Evolutionary conservation across 2,797 vertebrate genomes (phyloP).

Genomic region (Alca torda): DNA sequence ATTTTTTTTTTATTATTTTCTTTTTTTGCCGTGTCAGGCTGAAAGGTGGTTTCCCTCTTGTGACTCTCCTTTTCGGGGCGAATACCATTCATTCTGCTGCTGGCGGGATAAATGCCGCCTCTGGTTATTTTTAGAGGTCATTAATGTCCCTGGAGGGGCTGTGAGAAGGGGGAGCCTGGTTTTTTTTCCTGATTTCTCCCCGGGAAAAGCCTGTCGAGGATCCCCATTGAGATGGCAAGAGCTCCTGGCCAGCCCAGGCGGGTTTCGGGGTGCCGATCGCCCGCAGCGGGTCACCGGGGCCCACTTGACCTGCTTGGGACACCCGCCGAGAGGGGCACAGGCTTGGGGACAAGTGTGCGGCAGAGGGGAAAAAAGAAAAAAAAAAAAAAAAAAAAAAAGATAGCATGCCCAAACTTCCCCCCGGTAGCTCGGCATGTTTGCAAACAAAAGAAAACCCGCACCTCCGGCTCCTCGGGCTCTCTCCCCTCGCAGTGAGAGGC

Average conservation of each 20-base stretch:
- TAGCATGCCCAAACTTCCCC: too few relatives aligned
- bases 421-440: background rate
- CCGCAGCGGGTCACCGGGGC: background rate
- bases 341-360: too few relatives aligned
- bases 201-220: background rate
- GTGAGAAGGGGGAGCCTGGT: background rate
- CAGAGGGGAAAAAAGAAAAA: fast-evolving
- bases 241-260: fast-evolving
- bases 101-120: background rate
- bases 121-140: background rate
- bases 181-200: background rate
- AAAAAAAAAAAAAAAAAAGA: background rate
- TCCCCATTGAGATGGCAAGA: background rate
- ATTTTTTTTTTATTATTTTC: background rate
- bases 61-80: background rate
- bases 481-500: background rate
- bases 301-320: background rate
- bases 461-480: background rate
- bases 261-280: background rate
- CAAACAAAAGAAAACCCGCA: background rate
- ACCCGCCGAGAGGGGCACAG: fast-evolving
- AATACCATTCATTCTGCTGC: background rate
- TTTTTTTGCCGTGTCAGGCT: background rate
- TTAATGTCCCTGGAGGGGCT: background rate
- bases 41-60: background rate